These are phyloP conservation scores for Pentalonia nigronervosa DNA, from an alignment of 1,140 invertebrate species.

Conservation along the genomic window DNA sequence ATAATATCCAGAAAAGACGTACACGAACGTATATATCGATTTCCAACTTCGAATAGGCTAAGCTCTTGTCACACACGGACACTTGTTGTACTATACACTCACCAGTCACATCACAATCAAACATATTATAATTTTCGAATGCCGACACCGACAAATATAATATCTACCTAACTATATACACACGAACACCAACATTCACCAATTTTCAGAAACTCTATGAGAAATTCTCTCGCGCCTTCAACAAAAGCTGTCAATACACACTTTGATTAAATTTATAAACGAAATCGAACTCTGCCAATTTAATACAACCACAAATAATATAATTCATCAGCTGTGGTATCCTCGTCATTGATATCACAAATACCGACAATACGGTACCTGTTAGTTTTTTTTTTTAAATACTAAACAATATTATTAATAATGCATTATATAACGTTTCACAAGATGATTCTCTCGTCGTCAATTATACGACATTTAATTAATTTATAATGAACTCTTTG, in stretches of 20 bases:
- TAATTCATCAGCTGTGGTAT: neutral
- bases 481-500: neutral
- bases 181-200: neutral
- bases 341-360: neutral
- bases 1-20: neutral
- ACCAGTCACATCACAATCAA: neutral
- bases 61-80: neutral
- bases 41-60: neutral
- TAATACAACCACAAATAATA: neutral
- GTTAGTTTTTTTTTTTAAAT: too few relatives aligned
- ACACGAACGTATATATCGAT: neutral
- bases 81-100: neutral
- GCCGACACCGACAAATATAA: too few relatives aligned
- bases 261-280: neutral
- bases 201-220: neutral
- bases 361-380: neutral
- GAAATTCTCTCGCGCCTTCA: neutral
- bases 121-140: neutral
- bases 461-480: neutral
- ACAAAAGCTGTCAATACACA: neutral
- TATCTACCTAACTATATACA: neutral
- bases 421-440: too few relatives aligned
- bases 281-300: neutral
- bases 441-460: too few relatives aligned
- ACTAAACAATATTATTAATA: too few relatives aligned